A percentile compares a stretch with the other conserved stretches of the same genome.
These are phyloP conservation scores for Tenebrosternarchus preto DNA, from an alignment of 2,113 vertebrate species.

Conservation along the genomic window DNA sequence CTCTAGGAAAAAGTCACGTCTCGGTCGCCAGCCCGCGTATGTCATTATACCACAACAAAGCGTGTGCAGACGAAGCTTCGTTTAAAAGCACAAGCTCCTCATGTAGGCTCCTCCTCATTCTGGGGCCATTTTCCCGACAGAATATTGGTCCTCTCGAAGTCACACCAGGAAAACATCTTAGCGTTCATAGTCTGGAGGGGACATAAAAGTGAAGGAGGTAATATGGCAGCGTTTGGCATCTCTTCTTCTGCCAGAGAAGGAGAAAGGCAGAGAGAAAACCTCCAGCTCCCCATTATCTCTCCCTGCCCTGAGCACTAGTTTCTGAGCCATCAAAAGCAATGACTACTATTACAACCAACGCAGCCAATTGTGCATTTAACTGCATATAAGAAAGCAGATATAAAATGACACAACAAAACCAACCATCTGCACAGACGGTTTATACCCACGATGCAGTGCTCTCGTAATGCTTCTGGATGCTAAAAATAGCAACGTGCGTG, in stretches of 20 bases:
- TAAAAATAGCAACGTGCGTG: neutral
- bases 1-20: slow-evolving; percentile 55
- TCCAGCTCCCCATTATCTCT: slow-evolving; percentile 10
- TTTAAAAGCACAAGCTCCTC: slow-evolving; percentile 62
- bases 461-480: neutral
- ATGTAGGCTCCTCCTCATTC: slow-evolving; percentile 4
- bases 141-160: neutral
- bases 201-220: neutral
- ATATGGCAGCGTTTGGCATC: neutral
- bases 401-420: slow-evolving; percentile 7
- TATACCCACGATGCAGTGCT: neutral
- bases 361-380: neutral
- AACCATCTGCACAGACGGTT: neutral
- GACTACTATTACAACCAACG: neutral
- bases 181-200: neutral
- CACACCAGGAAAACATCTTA: neutral
- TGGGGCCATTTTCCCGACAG: slow-evolving; percentile 1
- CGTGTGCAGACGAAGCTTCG: slow-evolving; percentile 64
- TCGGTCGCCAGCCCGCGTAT: slow-evolving; percentile 57
- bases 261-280: neutral
- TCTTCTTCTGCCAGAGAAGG: neutral
- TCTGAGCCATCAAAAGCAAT: neutral
- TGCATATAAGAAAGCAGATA: neutral
- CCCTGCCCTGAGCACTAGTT: slow-evolving; percentile 5
- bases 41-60: slow-evolving; percentile 67